Evolutionary conservation across 2,113 vertebrate genomes (phyloP).

Genomic region (Thunnus thynnus): DNA sequence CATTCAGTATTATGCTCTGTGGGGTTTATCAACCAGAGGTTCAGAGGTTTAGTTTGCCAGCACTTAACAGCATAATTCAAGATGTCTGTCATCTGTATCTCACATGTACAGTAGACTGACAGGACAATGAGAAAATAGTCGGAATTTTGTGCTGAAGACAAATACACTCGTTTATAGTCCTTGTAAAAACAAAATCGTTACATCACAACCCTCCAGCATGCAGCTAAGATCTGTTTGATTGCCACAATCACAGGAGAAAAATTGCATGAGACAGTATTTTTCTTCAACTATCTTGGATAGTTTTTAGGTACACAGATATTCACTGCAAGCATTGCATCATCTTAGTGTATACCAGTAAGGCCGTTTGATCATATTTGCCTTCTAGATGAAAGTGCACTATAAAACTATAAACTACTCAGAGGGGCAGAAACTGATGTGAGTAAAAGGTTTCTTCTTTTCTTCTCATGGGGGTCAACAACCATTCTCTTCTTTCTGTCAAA

Average conservation of each 20-base stretch:
- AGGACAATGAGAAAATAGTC: conserved; percentile 22
- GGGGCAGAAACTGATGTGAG: conserved; percentile 13
- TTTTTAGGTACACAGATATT: background rate
- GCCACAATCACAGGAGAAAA: background rate
- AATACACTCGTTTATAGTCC: conserved; percentile 32
- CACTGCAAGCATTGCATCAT: conserved; percentile 43
- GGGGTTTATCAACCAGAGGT: conserved; percentile 15
- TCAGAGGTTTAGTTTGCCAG: conserved; percentile 25
- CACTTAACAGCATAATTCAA: conserved; percentile 49
- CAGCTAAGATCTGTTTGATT: conserved; percentile 20
- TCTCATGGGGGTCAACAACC: conserved; percentile 19
- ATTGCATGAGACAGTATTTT: background rate
- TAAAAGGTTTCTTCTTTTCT: conserved; percentile 8
- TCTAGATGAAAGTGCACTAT: conserved; percentile 42
- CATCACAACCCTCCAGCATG: conserved; percentile 6
- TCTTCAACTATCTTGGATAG: background rate
- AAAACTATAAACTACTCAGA: conserved; percentile 19
- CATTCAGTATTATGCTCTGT: background rate
- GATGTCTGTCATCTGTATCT: conserved; percentile 37
- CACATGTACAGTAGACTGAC: background rate
- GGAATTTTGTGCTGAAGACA: background rate
- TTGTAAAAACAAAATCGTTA: conserved; percentile 36
- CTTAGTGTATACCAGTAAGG: background rate
- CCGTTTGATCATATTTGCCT: conserved; percentile 44
- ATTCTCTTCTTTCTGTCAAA: conserved; percentile 25